Percentiles rank a stretch among this genome's conserved stretches.
phyloP scores from a whole-genome alignment of 2,113 vertebrate genomes.

The Myocastor coypus region DNA sequence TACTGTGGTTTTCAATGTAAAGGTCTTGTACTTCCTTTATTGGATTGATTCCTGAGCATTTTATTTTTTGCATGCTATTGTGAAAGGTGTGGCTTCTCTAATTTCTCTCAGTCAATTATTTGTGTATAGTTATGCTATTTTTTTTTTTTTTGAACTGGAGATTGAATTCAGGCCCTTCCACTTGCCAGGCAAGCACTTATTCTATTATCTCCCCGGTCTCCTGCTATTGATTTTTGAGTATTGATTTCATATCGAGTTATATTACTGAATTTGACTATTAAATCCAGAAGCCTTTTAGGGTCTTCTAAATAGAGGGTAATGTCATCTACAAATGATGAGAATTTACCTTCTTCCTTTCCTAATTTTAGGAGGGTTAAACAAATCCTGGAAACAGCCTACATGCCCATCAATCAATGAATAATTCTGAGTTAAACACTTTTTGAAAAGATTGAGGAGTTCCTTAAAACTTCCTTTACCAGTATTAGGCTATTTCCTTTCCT shows the following conservation, averaged over 20 bases:
- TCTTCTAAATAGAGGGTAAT: neutral
- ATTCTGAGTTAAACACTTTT: conserved; percentile 18
- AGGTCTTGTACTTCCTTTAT: neutral
- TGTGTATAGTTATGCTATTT: neutral
- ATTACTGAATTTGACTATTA: neutral
- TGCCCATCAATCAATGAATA: neutral
- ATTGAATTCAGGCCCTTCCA: too few relatives aligned
- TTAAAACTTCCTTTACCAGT: neutral
- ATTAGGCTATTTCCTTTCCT: neutral
- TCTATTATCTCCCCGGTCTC: too few relatives aligned
- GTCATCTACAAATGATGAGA: neutral
- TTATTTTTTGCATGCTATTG: neutral
- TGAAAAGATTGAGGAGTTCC: neutral
- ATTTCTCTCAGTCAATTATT: neutral
- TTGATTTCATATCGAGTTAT: neutral
- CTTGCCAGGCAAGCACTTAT: too few relatives aligned
- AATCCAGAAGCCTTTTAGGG: neutral
- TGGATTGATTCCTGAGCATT: neutral
- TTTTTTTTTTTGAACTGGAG: too few relatives aligned
- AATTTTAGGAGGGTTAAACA: neutral
- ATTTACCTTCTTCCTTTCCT: neutral
- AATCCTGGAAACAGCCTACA: neutral
- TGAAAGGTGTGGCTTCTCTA: neutral
- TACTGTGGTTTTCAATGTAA: neutral
- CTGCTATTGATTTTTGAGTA: neutral